A percentile compares a stretch with the other conserved stretches of the same genome.
phyloP scores from a whole-genome alignment of 2,888 invertebrate genomes.

The Phaonia tiefii region DNA sequence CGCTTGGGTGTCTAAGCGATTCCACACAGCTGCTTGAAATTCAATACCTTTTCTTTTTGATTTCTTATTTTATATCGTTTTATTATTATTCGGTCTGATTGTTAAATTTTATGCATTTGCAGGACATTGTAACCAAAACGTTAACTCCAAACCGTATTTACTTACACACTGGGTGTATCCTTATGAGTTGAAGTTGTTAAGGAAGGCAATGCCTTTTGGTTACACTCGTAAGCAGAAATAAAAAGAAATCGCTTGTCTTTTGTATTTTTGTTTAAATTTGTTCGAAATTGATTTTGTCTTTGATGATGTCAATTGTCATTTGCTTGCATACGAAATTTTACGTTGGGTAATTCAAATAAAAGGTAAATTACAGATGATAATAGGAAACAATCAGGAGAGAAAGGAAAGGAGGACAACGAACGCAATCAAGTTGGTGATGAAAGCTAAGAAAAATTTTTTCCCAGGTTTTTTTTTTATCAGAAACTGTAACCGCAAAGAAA shows the following conservation, averaged over 20 bases:
- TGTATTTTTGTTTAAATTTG: conserved; percentile 58
- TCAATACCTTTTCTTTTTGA: conserved; percentile 67
- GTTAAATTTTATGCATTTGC: conserved; percentile 70
- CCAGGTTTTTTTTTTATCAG: too few relatives aligned
- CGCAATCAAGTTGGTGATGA: too few relatives aligned
- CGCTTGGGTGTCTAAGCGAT: conserved; percentile 56
- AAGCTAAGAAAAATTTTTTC: too few relatives aligned
- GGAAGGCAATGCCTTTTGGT: conserved; percentile 17
- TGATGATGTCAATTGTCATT: conserved; percentile 59
- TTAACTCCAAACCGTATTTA: conserved; percentile 23
- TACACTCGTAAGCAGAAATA: conserved; percentile 33
- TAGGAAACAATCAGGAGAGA: background rate
- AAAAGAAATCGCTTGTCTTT: conserved; percentile 32
- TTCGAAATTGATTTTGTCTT: conserved; percentile 66
- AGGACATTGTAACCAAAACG: conserved; percentile 60
- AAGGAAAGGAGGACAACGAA: background rate
- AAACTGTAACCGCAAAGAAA: too few relatives aligned
- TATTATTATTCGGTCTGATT: conserved; percentile 57
- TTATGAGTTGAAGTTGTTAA: too few relatives aligned
- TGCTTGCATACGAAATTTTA: conserved; percentile 40
- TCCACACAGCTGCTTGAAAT: conserved; percentile 70
- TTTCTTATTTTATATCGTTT: conserved; percentile 23
- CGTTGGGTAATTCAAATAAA: conserved; percentile 46
- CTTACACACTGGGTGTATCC: too few relatives aligned
- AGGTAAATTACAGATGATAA: conserved; percentile 57